These are phyloP conservation scores for Eupristina koningsbergeri DNA, from an alignment of 1,140 invertebrate genomes.

Conservation along the genomic window DNA sequence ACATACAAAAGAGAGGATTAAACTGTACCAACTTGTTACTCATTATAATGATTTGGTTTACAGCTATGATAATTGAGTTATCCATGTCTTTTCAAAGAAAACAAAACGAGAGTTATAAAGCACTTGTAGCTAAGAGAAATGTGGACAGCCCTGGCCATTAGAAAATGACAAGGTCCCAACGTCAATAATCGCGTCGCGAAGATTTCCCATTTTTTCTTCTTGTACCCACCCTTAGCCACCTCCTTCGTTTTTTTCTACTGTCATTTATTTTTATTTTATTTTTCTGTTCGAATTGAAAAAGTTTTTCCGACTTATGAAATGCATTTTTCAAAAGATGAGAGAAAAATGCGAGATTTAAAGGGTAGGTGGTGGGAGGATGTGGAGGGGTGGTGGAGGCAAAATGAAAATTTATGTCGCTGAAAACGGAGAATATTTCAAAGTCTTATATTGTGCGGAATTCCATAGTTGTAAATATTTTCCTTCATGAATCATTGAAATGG, in stretches of 20 bases:
- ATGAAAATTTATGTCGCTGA: constrained; percentile 53
- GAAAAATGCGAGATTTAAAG: constrained; percentile 50
- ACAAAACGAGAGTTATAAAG: constrained; percentile 40
- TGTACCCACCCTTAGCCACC: neutral
- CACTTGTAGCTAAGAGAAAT: constrained; percentile 25
- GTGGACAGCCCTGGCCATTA: neutral
- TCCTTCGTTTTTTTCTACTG: neutral
- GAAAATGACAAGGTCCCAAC: constrained; percentile 21
- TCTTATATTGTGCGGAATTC: constrained; percentile 52
- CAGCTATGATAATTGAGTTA: constrained; percentile 6
- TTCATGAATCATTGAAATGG: constrained; percentile 53
- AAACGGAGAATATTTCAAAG: constrained; percentile 53
- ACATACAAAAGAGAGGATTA: neutral
- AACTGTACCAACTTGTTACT: constrained; percentile 13
- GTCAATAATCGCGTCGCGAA: constrained; percentile 25
- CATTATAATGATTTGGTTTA: constrained; percentile 22
- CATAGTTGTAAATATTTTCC: constrained; percentile 55
- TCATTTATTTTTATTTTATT: constrained; percentile 28
- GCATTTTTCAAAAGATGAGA: constrained; percentile 53
- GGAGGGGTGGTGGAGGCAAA: constrained; percentile 32
- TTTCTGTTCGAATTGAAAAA: constrained; percentile 48
- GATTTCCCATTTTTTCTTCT: neutral
- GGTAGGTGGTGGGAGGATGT: neutral
- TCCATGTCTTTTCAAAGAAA: constrained; percentile 44
- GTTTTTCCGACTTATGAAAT: constrained; percentile 52